These are phyloP conservation scores for Silurus aristotelis DNA, from an alignment of 2,797 vertebrate genomes.

Conservation along the genomic window DNA sequence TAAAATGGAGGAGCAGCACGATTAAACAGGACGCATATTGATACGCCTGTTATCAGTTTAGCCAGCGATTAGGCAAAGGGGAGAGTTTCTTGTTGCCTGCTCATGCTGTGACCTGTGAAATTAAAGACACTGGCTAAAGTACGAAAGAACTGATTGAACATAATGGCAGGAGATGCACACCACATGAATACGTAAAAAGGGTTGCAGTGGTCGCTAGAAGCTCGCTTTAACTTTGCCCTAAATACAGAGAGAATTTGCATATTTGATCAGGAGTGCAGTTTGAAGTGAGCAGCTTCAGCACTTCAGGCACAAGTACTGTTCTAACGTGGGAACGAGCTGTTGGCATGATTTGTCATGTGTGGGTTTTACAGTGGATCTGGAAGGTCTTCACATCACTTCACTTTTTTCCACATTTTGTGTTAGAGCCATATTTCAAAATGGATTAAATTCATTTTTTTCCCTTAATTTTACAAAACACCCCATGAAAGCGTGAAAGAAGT, in stretches of 20 bases:
- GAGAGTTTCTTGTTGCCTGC: background rate
- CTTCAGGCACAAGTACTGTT: background rate
- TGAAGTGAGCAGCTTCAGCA: background rate
- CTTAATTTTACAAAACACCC: too few relatives aligned
- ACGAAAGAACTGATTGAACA: background rate
- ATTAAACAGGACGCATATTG: background rate
- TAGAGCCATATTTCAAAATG: too few relatives aligned
- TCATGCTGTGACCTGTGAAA: constrained; percentile 10
- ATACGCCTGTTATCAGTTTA: background rate
- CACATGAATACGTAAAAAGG: background rate
- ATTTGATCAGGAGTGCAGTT: background rate
- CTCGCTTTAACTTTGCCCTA: background rate
- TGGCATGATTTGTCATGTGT: background rate
- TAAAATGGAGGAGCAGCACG: background rate
- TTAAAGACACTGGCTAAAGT: background rate
- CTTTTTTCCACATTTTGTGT: too few relatives aligned
- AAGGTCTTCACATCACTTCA: too few relatives aligned
- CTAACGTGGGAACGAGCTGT: background rate
- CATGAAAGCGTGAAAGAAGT: too few relatives aligned
- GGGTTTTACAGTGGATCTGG: background rate
- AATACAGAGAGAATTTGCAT: background rate
- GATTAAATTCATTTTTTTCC: too few relatives aligned
- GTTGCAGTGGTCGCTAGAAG: background rate
- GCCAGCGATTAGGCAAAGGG: background rate
- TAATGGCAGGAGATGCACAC: background rate